Conservation (phyloP, 2,113 vertebrate genomes). For the Heterotis niloticus region DNA sequence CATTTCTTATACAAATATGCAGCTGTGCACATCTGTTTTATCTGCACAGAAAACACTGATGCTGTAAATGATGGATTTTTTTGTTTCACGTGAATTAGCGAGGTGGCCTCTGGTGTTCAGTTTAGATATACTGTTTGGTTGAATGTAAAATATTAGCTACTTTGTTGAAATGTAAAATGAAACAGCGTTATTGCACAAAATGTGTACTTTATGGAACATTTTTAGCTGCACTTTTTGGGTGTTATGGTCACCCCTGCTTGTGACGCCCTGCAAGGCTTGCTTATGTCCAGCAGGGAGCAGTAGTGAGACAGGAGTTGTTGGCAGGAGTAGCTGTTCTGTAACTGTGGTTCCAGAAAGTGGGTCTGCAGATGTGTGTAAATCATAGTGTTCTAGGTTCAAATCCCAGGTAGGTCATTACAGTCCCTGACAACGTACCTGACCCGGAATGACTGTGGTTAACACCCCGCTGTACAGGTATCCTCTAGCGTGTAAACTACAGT, state of each 20-base stretch:
- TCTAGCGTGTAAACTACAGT: not conserved
- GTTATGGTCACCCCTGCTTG: not conserved
- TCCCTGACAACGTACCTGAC: not conserved
- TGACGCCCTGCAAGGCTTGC: not conserved
- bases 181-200: not conserved
- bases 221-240: not conserved
- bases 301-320: not conserved
- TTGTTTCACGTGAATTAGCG: no score
- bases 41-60: no score
- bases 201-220: not conserved
- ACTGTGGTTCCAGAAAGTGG: not conserved
- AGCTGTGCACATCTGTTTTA: no score
- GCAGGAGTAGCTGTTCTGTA: not conserved
- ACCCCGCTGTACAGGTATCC: not conserved
- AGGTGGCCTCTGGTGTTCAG: no score
- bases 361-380: not conserved
- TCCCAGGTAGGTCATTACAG: constrained; percentile 11
- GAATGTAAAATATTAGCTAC: no score
- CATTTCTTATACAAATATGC: no score
- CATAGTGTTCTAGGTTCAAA: not conserved
- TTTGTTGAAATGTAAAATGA: no score
- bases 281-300: constrained; percentile 34
- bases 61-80: no score
- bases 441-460: no score
- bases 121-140: no score